Base-by-base conservation (phyloP, 2,113 vertebrate genomes). In the Triplophysa tibetana region DNA sequence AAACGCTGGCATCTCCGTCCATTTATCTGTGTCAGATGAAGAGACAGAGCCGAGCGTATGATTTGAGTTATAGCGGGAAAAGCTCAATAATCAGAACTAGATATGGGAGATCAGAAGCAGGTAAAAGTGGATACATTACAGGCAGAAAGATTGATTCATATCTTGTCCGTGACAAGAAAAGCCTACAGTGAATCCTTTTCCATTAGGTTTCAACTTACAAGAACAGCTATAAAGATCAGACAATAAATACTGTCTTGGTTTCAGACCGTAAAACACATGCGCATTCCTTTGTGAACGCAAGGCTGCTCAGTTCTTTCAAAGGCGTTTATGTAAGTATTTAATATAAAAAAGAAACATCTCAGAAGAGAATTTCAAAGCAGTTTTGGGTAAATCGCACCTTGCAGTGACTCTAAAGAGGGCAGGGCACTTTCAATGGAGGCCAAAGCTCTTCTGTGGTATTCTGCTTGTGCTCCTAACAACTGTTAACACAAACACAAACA, bases 401-500 rank as follows among this genome's bases (percentile, higher is more conserved):
- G 96, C 87, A 98, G 95, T 85, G 90, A 91, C 89, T 94, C 94
- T 88, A 99, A 96, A 86, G 91, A 92, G 2, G 98, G 97, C 82
- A 99, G 94, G 90, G 95, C 93, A 83, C 92, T 93, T 91, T 99
- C 97, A 92, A 99, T 94, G 90, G 94, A 93, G 86, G 93, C 91
- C 93, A 99, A 92, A 88, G 97, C 95, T 93, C 90, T 97, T 93
- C 95, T 96, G 95, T 99, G 98, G 94, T 98, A 99, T 86, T 98
- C 97, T 85, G 97, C 97, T 94, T 99, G 98, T 85, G 96, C 94
- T 91, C 97, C 95, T 92, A 99, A 93, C 89, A 99, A 94, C 98
- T 99, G 94, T 82, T 89, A 92, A 93, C 87, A 91, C 86, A 89
- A 52, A 94, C 82, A 91, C 89, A 95, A 84, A 91, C 43, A 12